Base-by-base conservation (phyloP, 2,888 invertebrate genomes). In the Pseudococcus viburni region DNA sequence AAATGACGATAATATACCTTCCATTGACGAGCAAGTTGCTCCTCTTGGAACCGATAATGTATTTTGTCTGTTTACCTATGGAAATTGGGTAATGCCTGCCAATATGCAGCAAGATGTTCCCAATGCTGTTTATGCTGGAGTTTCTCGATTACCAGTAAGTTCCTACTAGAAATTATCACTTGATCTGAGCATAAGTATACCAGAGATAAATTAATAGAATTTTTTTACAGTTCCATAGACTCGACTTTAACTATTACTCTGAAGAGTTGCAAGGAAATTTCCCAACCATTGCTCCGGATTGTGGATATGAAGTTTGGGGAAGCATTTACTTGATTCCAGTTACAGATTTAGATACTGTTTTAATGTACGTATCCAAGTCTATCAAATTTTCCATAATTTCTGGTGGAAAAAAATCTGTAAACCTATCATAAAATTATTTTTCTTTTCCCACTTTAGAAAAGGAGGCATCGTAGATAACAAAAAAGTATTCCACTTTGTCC, bases 291-390 rank as follows among this genome's bases (percentile, higher is more conserved):
- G 80, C 46, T 46, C 80, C 80, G 0, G 80, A 83, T 46, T 46
- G 46, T 19, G 80, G 80, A 83, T 83, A 83, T 19, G 80, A 83
- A 46, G 80, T 83, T 7, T 83, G 80, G 80, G 80, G 80, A 33
- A 7, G 17, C 5, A 15, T 83, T 83, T 83, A 83, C 19, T 46
- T 83, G 11, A 46, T 83, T 1, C 80, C 80, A 9, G 80, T 83
- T 83, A n/a, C n/a, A 83, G 80, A 83, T 83, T 46, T 83, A 83
- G 80, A 83, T 11, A 42, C 42, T 9, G 80, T 83, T 42, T 83
- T 83, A 46, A 5, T 19, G 80, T 83, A 83, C 2, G 80, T 80
- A 33, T 33, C 26, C 26, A 33, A n/a, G n/a, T n/a, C n/a, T 19
- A 64, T 64, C n/a, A 64, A 64, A 5, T 19, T 64, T n/a, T 64